phyloP scores from a whole-genome alignment of 2,797 vertebrate species.

The Arnoldichthys spilopterus region DNA sequence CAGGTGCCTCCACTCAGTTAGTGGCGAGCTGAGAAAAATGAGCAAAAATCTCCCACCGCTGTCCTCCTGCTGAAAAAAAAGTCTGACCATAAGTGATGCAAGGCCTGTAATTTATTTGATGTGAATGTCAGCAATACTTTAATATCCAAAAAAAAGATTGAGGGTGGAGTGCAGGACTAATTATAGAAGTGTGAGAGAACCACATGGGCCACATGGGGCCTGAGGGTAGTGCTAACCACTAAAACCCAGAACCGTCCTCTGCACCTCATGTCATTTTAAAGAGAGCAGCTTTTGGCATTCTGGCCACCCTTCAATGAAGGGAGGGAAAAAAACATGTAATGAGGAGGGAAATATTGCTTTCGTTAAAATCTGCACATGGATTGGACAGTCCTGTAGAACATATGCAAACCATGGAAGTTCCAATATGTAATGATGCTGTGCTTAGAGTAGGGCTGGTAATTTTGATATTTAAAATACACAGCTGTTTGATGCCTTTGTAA shows the following conservation, averaged over 20 bases:
- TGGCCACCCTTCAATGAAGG: constrained; percentile 34
- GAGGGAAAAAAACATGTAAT: constrained; percentile 16
- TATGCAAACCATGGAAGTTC: constrained; percentile 51
- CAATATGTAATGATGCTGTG: constrained; percentile 61
- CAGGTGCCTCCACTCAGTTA: constrained; percentile 50
- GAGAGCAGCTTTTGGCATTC: constrained; percentile 37
- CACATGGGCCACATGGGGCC: constrained; percentile 59
- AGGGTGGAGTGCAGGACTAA: constrained; percentile 67
- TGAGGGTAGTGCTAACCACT: constrained; percentile 55
- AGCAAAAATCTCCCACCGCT: constrained; percentile 23
- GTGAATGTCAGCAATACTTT: constrained; percentile 71
- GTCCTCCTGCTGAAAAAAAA: constrained; percentile 26
- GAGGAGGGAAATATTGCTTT: constrained; percentile 37
- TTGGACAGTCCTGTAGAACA: constrained; percentile 54
- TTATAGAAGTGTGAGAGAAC: constrained; percentile 74
- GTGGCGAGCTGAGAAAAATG: constrained; percentile 44
- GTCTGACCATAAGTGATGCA: constrained; percentile 59
- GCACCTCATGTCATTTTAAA: constrained; percentile 42
- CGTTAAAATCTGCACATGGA: constrained; percentile 51
- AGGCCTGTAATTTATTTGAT: constrained; percentile 69
- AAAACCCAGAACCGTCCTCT: constrained; percentile 38
- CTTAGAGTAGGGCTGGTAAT: constrained; percentile 58
- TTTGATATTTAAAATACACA: constrained; percentile 61
- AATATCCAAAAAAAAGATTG: constrained; percentile 67
- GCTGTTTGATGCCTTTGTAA: constrained; percentile 59